A percentile compares a stretch with the other conserved stretches of the same genome.
These are phyloP conservation scores for Chelon auratus DNA, from an alignment of 2,797 vertebrate genomes.

Conservation along the genomic window DNA sequence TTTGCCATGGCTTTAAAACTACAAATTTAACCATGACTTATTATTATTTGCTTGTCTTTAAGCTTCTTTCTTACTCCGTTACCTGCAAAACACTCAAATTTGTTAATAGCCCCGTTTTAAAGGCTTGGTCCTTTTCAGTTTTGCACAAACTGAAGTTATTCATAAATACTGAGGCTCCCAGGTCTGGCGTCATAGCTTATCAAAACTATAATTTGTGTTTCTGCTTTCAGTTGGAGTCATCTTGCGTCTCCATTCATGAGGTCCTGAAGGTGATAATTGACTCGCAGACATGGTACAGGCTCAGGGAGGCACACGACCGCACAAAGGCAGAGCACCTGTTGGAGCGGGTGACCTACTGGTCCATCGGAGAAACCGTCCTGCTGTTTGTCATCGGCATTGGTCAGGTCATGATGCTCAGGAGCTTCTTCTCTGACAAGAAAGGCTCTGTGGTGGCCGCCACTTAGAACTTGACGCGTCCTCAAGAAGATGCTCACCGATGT, in stretches of 20 bases:
- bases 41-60: too few relatives aligned
- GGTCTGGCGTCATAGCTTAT: not conserved
- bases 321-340: constrained; percentile 87
- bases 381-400: constrained; percentile 89
- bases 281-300: constrained; percentile 89
- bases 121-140: not conserved
- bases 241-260: constrained; percentile 90
- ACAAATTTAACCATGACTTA: not conserved
- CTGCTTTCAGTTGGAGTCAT: constrained; percentile 88
- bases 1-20: too few relatives aligned
- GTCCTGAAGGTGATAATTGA: constrained; percentile 88
- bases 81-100: too few relatives aligned
- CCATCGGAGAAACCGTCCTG: constrained; percentile 87
- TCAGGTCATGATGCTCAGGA: constrained; percentile 91
- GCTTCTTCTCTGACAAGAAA: constrained; percentile 91
- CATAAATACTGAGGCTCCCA: not conserved
- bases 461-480: constrained; percentile 60
- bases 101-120: too few relatives aligned
- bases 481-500: constrained; percentile 1
- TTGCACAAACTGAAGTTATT: not conserved
- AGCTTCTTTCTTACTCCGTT: too few relatives aligned
- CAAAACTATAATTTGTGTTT: not conserved
- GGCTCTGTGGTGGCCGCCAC: constrained; percentile 70
- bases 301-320: constrained; percentile 90
- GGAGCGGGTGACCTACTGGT: constrained; percentile 89